Percentiles rank a stretch among this genome's conserved stretches.
Conservation (phyloP, 2,888 invertebrate species). For the Dicranocentrus wangi region DNA sequence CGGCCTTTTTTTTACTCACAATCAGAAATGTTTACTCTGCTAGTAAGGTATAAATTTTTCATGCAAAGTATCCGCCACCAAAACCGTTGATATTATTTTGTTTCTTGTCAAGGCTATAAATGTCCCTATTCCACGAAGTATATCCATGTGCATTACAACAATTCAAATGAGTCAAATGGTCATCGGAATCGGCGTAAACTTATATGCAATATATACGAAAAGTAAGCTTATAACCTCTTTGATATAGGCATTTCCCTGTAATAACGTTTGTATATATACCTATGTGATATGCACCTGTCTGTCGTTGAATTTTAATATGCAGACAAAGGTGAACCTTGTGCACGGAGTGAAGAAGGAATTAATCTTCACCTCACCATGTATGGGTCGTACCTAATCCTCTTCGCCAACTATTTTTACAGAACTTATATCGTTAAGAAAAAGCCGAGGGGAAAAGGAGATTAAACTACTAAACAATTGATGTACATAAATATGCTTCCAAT, state of each 20-base stretch:
- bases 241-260: too few relatives aligned
- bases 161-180: slow-evolving; percentile 64
- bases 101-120: slow-evolving; percentile 52
- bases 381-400: slow-evolving; percentile 64
- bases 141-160: slow-evolving; percentile 55
- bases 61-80: too few relatives aligned
- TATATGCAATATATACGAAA: slow-evolving; percentile 59
- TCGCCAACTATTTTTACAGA: slow-evolving; percentile 66
- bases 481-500: too few relatives aligned
- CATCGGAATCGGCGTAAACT: slow-evolving; percentile 46
- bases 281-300: too few relatives aligned
- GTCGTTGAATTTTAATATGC: too few relatives aligned
- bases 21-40: too few relatives aligned
- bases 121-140: slow-evolving; percentile 38
- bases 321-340: slow-evolving; percentile 60
- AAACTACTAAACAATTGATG: background rate
- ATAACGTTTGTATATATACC: too few relatives aligned
- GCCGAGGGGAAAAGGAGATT: slow-evolving; percentile 33
- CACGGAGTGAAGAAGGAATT: slow-evolving; percentile 54
- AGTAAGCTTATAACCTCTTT: slow-evolving; percentile 17
- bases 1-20: too few relatives aligned
- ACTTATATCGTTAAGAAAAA: slow-evolving; percentile 57
- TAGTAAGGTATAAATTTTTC: too few relatives aligned
- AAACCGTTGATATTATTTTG: background rate
- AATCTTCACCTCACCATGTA: slow-evolving; percentile 65